Percentiles rank a stretch among this genome's conserved stretches.
phyloP scores from a whole-genome alignment of 2,113 vertebrate genomes.

The Chaetodon auriga region DNA sequence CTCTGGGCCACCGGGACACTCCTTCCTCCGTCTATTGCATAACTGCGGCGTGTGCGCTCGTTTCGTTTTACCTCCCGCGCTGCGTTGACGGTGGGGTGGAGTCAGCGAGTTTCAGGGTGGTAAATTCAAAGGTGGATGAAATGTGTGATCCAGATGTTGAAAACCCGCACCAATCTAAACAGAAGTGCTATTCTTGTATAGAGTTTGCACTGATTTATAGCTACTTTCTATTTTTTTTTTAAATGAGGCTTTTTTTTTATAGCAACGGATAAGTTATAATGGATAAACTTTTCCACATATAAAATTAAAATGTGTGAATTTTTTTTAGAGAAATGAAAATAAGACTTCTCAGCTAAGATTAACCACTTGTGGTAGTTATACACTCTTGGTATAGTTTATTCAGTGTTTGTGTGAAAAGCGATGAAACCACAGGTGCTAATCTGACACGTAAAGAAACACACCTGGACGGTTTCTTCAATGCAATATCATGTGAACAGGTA shows the following conservation, averaged over 20 bases:
- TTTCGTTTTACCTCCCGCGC: slow-evolving; percentile 19
- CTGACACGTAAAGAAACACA: neutral
- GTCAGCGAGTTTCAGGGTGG: slow-evolving; percentile 20
- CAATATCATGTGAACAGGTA: neutral
- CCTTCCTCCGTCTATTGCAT: slow-evolving; percentile 57
- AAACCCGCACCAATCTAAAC: slow-evolving; percentile 12
- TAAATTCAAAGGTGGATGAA: slow-evolving; percentile 50
- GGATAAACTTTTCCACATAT: neutral
- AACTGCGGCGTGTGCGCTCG: slow-evolving; percentile 37
- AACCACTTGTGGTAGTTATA: neutral
- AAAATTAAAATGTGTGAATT: neutral
- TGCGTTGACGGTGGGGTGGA: neutral
- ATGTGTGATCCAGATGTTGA: slow-evolving; percentile 63
- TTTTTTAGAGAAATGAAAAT: neutral
- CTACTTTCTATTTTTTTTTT: neutral
- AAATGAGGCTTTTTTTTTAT: neutral
- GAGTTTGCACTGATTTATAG: neutral
- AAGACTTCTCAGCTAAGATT: neutral
- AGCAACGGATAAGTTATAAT: neutral
- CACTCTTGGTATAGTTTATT: neutral
- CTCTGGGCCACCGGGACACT: slow-evolving; percentile 28
- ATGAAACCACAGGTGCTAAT: slow-evolving; percentile 32
- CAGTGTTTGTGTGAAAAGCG: slow-evolving; percentile 2
- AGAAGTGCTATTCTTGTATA: slow-evolving; percentile 2
- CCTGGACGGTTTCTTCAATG: slow-evolving; percentile 4